Percentiles rank a stretch among this genome's conserved stretches.
These are phyloP conservation scores for Labrus mixtus DNA, from an alignment of 2,113 vertebrate species.

Conservation along the genomic window DNA sequence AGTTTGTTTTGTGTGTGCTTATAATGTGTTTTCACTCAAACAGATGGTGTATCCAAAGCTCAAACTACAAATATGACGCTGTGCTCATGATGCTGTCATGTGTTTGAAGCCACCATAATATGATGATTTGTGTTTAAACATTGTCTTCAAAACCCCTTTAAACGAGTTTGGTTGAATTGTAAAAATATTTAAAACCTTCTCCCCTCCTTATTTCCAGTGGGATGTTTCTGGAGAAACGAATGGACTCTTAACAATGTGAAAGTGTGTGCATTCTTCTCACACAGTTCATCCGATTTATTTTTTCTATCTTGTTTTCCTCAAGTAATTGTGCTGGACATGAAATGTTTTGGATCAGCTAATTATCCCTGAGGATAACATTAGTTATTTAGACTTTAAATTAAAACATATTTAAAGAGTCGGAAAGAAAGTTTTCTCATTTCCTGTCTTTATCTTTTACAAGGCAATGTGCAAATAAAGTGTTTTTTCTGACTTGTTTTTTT, in stretches of 20 bases:
- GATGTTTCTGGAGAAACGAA: neutral
- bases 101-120: neutral
- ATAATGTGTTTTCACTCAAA: no score
- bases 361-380: conserved; percentile 23
- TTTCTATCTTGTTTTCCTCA: conserved; percentile 36
- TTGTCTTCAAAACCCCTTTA: no score
- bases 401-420: conserved; percentile 36
- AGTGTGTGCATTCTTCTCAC: conserved; percentile 6
- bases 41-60: conserved; percentile 8
- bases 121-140: no score
- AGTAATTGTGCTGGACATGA: conserved; percentile 36
- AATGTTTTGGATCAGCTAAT: conserved; percentile 14
- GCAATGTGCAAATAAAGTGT: conserved; percentile 22
- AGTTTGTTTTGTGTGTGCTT: no score
- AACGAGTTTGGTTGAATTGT: no score
- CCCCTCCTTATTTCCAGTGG: no score
- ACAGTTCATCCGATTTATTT: conserved; percentile 16
- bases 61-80: neutral
- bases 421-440: neutral
- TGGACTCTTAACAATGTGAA: conserved; percentile 19
- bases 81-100: no score
- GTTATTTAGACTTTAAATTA: conserved; percentile 37
- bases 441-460: conserved; percentile 20
- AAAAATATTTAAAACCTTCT: no score
- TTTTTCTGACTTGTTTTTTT: neutral